phyloP scores from a whole-genome alignment of 2,888 invertebrate species.

The Venusia cambrica region DNA sequence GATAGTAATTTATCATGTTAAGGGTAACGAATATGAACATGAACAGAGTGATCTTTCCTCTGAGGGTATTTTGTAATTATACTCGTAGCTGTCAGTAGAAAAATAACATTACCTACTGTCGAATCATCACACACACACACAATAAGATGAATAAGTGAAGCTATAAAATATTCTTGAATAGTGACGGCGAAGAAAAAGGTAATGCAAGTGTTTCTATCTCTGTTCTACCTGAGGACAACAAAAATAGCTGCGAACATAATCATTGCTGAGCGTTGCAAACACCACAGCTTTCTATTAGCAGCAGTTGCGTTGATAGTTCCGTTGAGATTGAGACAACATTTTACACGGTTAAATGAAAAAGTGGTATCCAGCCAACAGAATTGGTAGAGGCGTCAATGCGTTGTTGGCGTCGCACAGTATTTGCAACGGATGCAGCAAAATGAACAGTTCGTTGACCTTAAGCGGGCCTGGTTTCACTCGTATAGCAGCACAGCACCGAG shows the following conservation, averaged over 20 bases:
- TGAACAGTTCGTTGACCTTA: constrained; percentile 76
- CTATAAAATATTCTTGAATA: no score
- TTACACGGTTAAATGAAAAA: constrained; percentile 61
- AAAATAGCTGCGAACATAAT: constrained; percentile 15
- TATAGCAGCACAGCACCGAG: constrained; percentile 67
- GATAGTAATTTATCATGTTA: no score
- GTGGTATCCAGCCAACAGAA: constrained; percentile 63
- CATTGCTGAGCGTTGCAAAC: constrained; percentile 33
- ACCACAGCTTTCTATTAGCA: constrained; percentile 56
- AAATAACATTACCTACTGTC: no score
- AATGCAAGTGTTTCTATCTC: no score
- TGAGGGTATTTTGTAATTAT: no score
- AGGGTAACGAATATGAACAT: no score
- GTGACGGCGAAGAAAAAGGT: no score
- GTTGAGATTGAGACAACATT: constrained; percentile 59
- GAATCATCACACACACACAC: no score
- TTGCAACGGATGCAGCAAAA: constrained; percentile 81
- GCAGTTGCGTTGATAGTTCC: constrained; percentile 48
- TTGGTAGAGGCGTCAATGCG: constrained; percentile 70
- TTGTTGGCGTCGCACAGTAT: constrained; percentile 59
- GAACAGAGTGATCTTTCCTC: no score
- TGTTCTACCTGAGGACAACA: no score
- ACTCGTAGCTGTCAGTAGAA: no score
- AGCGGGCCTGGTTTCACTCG: constrained; percentile 76
- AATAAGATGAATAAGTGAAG: no score